phyloP scores from a whole-genome alignment of 2,113 vertebrate genomes.

The Ciconia maguari region DNA sequence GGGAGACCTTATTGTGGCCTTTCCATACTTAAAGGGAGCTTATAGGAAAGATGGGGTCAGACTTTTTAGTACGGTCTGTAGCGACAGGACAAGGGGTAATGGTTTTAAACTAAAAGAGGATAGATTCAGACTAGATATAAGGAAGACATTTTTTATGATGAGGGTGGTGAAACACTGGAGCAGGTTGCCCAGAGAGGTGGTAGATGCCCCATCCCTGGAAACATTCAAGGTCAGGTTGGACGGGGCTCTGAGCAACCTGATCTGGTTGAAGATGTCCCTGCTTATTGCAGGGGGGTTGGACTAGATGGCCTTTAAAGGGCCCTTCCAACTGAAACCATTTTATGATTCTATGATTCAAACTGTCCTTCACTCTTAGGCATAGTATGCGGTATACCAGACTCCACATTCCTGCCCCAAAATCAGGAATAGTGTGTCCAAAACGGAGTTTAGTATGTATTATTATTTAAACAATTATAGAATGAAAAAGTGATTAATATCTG shows the following conservation, averaged over 20 bases:
- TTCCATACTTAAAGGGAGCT: neutral
- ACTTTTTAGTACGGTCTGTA: neutral
- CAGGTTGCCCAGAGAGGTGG: neutral
- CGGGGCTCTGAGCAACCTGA: neutral
- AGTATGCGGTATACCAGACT: too few species aligned
- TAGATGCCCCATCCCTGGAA: neutral
- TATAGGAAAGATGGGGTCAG: neutral
- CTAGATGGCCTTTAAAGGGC: neutral
- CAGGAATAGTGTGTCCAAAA: neutral
- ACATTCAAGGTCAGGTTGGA: neutral
- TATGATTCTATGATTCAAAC: neutral
- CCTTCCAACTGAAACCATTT: neutral
- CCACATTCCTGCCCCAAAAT: neutral
- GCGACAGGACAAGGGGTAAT: neutral
- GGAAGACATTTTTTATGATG: neutral
- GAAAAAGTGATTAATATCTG: neutral
- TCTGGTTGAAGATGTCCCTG: neutral
- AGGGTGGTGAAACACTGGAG: neutral
- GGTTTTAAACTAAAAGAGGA: neutral
- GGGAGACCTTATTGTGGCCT: neutral
- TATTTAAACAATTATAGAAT: neutral
- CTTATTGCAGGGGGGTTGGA: neutral
- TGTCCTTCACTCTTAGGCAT: neutral
- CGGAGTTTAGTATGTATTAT: neutral
- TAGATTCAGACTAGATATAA: neutral